Evolutionary conservation across 1,140 invertebrate genomes (phyloP), one percentile per base, ranked within the genome.

Genomic region (Caenorhabditis latens): DNA sequence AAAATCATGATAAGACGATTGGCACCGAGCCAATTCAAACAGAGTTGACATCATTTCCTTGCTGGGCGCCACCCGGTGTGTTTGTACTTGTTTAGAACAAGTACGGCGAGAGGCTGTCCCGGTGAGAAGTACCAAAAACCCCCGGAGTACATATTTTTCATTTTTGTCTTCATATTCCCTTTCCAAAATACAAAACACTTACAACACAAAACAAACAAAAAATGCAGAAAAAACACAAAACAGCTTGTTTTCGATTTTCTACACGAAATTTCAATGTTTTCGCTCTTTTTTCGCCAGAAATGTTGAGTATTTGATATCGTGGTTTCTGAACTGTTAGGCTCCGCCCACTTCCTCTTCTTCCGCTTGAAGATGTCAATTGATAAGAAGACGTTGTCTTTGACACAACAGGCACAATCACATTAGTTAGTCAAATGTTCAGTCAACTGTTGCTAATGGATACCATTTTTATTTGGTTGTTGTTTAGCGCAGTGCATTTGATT

Each of bases 361-460:
- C 6, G 46, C 4, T 43, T 71, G n/a, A 19, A 19, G 13, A 58
- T 58, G 57, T 7, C 16, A 16, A 53, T 53, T 53, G 57, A 58
- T 58, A 58, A 58, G 57, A 19, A 58, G 57, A 58, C 63, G 40
- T 71, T 71, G 67, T 71, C 8, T 46, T 21, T 58, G 61, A 32
- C 61, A 24, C 61, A 63, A 7, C 19, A 40, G 32, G 2, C 2
- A 32, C 32, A 71, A 43, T 71, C 40, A 46, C 21, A 71, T 71
- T 71, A 71, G 65, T 71, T 43, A 63, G 50, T 53, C 50, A 53
- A 53, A 32, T 32, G 57, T 65, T 11, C 21, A 71, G 65, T 71
- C 71, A 50, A 50, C 46, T 50, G 71, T 79, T 50, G 19, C 71
- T 79, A 79, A 79, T 79, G 46, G 71, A 79, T 79, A 79, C 71